phyloP scores from a whole-genome alignment of 2,797 vertebrate genomes.

The Chrosomus eos region DNA sequence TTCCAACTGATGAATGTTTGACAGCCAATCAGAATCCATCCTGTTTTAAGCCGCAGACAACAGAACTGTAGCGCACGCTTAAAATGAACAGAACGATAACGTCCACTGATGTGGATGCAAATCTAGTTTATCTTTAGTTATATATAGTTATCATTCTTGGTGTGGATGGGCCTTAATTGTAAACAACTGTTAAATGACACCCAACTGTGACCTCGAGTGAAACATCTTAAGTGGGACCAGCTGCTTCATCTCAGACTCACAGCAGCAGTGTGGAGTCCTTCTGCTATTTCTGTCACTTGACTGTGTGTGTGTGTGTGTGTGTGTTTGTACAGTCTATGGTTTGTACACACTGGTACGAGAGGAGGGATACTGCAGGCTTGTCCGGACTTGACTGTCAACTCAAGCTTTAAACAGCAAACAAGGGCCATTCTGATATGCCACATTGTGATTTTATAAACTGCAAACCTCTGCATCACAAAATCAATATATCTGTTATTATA shows the following conservation, averaged over 20 bases:
- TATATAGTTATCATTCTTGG: neutral
- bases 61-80: neutral
- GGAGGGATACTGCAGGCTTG: neutral
- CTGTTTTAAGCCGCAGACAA: neutral
- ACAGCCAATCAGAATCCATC: too few relatives aligned
- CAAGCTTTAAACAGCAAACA: neutral
- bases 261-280: neutral
- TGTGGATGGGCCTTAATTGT: neutral
- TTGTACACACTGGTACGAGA: neutral
- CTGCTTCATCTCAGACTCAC: constrained; percentile 5
- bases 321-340: neutral
- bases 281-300: neutral
- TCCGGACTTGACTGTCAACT: neutral
- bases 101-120: neutral
- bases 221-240: neutral
- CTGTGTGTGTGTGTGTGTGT: neutral
- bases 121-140: neutral
- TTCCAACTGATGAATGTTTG: too few relatives aligned
- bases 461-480: neutral
- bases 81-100: neutral
- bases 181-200: neutral
- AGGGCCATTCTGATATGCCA: neutral
- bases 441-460: neutral
- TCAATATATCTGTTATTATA: neutral
- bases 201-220: neutral